Evolutionary conservation across 2,888 invertebrate species (phyloP), one percentile per base, ranked within the genome.

Genomic region (Trichopoda pennipes): DNA sequence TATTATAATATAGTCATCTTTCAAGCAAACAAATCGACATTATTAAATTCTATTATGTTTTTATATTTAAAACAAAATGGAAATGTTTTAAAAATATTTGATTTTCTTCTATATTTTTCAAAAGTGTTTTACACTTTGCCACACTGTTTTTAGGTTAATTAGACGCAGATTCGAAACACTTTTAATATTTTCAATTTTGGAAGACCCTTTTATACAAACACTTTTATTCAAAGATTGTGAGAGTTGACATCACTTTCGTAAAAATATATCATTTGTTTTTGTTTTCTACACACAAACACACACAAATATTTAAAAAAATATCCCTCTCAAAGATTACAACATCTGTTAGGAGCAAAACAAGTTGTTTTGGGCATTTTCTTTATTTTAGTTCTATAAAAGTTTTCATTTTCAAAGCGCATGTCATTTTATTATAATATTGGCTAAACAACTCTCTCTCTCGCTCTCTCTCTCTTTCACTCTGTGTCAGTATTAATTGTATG

Each of bases 351-450:
- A n/a, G 17, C 17, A 17, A 44, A 38, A 23, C n/a, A 35, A 55
- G 14, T 9, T 12, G 56, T 49, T 17, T 23, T 28, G 14, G 8
- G 3, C 12, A 12, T 44, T 55, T 47, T 0, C n/a, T 28, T 42
- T 63, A 1, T 56, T 56, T 64, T 19, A 7, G 8, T 77, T 81
- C 19, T 51, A 49, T 47, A 69, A 32, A 35, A n/a, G 56, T 44
- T 9, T 28, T 47, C 2, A 23, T 53, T 10, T 42, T 23, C 17
- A 58, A 12, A 23, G 81, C 81, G 81, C 81, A 81, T 74, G 81
- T 53, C 28, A 17, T n/a, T n/a, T n/a, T 51, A 19, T 28, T 53
- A 32, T 2, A 14, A 9, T 16, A 12, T 55, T 64, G 55, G 19
- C 4, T n/a, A 21, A 19, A 19, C n/a, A 19, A 23, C 7, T 21